Base-by-base conservation (phyloP, 2,797 vertebrate species). In the Dryobates pubescens region DNA sequence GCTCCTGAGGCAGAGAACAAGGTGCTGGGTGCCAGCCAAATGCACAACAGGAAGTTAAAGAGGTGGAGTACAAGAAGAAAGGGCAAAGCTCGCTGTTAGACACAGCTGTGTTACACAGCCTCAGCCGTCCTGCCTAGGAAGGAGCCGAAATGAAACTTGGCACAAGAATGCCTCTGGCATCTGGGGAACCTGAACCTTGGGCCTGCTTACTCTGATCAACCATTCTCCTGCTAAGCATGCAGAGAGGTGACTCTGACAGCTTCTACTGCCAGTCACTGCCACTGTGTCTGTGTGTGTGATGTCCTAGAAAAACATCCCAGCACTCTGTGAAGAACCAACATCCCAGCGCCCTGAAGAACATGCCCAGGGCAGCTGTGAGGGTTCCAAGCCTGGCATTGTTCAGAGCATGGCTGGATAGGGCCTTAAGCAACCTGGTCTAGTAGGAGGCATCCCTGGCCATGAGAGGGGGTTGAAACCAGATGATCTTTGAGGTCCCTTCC, bases 201-300 rank as follows among this genome's bases (percentile, higher is more conserved):
- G 86, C 38, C 16, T n/a, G 38, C 32, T 16, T 4, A 6, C 38
- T 54, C 27, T 4, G 18, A 49, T 38, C 56, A 83, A 34, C 19
- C 19, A 59, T 12, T 20, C 9, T 2, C 7, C 38, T 22, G 16
- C 24, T n/a, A 30, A 27, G 10, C 19, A 17, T 5, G 26, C 26
- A 19, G 51, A 73, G 51, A 12, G 30, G 57, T 6, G 51, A 51
- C 17, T 32, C 4, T 6, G 58, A 32, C 17, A 36, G 36, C 7
- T 26, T 14, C 8, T 29, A 7, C 43, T 23, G 45, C 41, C 10
- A 6, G 72, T 30, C 32, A 3, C 34, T 15, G 15, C 15, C 61
- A 14, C 4, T 2, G 11, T 23, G 58, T 17, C 22, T 18, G 3
- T 3, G 7, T 0, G 5, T 7, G 19, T 7, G 30, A 17, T 1